These are phyloP conservation scores for Chrosomus eos DNA, from an alignment of 2,797 vertebrate species.

Conservation along the genomic window DNA sequence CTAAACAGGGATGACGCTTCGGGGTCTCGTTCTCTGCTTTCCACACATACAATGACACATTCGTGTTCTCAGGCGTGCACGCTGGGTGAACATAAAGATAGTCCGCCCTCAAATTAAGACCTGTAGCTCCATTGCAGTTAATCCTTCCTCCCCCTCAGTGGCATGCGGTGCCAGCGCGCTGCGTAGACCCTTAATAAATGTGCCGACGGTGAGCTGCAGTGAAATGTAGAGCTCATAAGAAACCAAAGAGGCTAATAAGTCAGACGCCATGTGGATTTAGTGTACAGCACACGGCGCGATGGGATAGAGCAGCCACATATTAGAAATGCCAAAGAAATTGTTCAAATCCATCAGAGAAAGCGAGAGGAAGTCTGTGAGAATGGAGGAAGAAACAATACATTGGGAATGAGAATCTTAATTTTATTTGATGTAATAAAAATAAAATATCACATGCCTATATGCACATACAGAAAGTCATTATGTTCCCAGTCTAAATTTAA, in stretches of 20 bases:
- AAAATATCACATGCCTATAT: slow-evolving; percentile 29
- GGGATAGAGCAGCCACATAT: slow-evolving; percentile 40
- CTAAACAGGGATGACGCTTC: slow-evolving; percentile 48
- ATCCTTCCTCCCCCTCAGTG: slow-evolving; percentile 49
- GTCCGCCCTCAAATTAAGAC: slow-evolving; percentile 56
- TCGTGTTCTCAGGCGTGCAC: slow-evolving; percentile 27
- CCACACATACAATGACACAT: slow-evolving; percentile 16
- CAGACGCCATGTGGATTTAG: slow-evolving; percentile 56
- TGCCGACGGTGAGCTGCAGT: slow-evolving; percentile 42
- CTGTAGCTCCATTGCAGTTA: slow-evolving; percentile 57
- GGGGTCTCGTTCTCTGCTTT: slow-evolving; percentile 42
- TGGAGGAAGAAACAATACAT: slow-evolving; percentile 23
- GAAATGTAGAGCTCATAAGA: slow-evolving; percentile 61
- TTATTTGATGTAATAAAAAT: slow-evolving; percentile 31
- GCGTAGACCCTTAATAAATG: slow-evolving; percentile 60
- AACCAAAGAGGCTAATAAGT: slow-evolving; percentile 56
- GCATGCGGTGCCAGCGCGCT: slow-evolving; percentile 51
- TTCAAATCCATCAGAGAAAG: slow-evolving; percentile 40
- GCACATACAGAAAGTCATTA: slow-evolving; percentile 33
- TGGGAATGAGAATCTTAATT: slow-evolving; percentile 28
- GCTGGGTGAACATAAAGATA: slow-evolving; percentile 50
- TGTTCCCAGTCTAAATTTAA: slow-evolving; percentile 39
- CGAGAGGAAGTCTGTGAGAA: slow-evolving; percentile 5
- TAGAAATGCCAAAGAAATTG: slow-evolving; percentile 44
- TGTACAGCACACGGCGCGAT: slow-evolving; percentile 16